Evolutionary conservation across 2,888 invertebrate genomes (phyloP).

Genomic region (Argyresthia albistria): DNA sequence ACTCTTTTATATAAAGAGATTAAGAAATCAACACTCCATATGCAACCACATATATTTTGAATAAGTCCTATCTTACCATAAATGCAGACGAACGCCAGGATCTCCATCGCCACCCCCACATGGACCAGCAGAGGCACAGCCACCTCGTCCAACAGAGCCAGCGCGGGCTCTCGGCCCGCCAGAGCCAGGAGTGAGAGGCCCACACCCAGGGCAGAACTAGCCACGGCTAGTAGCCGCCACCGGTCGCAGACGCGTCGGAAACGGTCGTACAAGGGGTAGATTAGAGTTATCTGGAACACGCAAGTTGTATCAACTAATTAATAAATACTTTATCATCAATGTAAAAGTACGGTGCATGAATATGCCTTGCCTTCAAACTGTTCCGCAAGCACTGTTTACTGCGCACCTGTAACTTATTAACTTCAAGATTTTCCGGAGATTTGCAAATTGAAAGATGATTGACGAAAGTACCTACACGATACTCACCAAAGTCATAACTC

Average conservation of each 20-base stretch:
- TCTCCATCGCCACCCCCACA: slow-evolving; percentile 34
- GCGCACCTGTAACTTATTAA: too few relatives aligned
- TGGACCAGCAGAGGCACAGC: slow-evolving; percentile 35
- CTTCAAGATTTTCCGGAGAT: too few relatives aligned
- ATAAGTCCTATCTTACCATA: slow-evolving; percentile 37
- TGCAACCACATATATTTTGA: too few relatives aligned
- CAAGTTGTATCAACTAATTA: neutral
- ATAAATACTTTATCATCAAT: too few relatives aligned
- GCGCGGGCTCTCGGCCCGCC: slow-evolving; percentile 24
- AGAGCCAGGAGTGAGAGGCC: slow-evolving; percentile 23
- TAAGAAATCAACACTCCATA: too few relatives aligned
- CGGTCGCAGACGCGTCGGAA: slow-evolving; percentile 35
- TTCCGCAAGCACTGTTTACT: too few relatives aligned
- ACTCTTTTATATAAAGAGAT: too few relatives aligned
- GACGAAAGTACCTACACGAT: neutral
- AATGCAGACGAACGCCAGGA: slow-evolving; percentile 40
- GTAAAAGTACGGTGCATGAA: too few relatives aligned
- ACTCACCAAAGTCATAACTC: slow-evolving; percentile 43
- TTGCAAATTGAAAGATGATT: too few relatives aligned
- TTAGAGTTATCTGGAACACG: slow-evolving; percentile 32
- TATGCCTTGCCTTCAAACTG: too few relatives aligned
- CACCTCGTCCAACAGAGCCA: slow-evolving; percentile 33
- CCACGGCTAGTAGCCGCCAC: slow-evolving; percentile 36
- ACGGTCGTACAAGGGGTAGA: slow-evolving; percentile 45
- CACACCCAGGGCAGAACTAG: slow-evolving; percentile 25